Percentiles rank a stretch among this genome's conserved stretches.
These are phyloP conservation scores for Calephelis virginiensis DNA, from an alignment of 1,140 invertebrate genomes.

Conservation along the genomic window DNA sequence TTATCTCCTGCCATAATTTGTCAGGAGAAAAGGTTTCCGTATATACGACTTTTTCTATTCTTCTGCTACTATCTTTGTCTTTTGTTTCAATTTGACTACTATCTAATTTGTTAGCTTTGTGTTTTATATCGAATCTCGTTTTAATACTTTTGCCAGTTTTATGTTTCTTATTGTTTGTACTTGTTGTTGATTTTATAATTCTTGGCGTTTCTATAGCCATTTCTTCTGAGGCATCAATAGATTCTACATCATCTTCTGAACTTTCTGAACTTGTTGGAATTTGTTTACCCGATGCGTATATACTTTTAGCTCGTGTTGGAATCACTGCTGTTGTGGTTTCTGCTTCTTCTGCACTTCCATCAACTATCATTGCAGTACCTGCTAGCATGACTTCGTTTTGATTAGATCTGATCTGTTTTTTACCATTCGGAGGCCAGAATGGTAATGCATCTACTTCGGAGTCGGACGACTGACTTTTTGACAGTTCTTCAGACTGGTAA, in stretches of 20 bases:
- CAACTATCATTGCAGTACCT: background rate
- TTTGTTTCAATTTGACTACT: background rate
- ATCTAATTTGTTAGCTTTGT: background rate
- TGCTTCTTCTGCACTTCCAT: background rate
- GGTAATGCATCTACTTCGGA: conserved; percentile 29
- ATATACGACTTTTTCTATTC: conserved; percentile 34
- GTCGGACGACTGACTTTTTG: conserved; percentile 31
- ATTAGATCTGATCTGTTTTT: conserved; percentile 20
- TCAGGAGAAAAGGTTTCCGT: conserved; percentile 35
- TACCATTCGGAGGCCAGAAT: background rate
- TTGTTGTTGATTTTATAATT: background rate
- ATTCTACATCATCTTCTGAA: conserved; percentile 18
- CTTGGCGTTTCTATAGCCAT: conserved; percentile 14
- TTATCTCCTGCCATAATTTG: conserved; percentile 39
- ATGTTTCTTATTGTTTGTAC: background rate
- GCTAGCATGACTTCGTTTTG: background rate
- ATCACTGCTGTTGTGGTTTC: background rate
- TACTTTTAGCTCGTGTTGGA: background rate
- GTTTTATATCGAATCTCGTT: conserved; percentile 20
- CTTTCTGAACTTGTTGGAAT: conserved; percentile 3
- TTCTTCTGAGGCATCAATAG: conserved; percentile 9
- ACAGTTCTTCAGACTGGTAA: conserved; percentile 37
- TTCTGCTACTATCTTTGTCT: conserved; percentile 7
- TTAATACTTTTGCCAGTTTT: conserved; percentile 5
- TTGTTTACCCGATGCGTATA: background rate